phyloP scores from a whole-genome alignment of 2,797 vertebrate genomes.

The Lepus townsendii region DNA sequence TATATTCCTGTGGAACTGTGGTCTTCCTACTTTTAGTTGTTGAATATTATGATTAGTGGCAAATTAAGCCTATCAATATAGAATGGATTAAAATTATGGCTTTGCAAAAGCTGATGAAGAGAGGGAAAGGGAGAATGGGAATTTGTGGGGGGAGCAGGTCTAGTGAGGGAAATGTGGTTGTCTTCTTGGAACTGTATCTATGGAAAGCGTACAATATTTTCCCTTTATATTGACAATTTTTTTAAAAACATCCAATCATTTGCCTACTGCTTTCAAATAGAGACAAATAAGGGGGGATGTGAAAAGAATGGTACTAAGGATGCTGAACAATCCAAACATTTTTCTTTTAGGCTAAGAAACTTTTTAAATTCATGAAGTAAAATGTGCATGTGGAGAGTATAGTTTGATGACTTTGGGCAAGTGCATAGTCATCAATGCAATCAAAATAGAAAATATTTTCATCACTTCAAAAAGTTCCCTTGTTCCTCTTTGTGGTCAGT shows the following conservation, averaged over 20 bases:
- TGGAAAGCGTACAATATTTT: too few species aligned
- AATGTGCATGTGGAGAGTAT: not conserved
- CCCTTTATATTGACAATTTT: too few species aligned
- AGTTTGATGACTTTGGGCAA: not conserved
- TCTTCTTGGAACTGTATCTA: too few species aligned
- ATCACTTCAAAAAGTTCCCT: not conserved
- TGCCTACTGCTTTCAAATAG: not conserved
- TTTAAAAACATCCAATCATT: not conserved
- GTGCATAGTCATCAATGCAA: not conserved
- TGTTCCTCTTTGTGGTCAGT: not conserved
- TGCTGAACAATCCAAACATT: not conserved
- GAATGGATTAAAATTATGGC: too few species aligned
- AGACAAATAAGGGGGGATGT: not conserved
- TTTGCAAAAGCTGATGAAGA: too few species aligned
- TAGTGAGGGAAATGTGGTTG: too few species aligned
- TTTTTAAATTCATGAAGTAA: not conserved
- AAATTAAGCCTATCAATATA: too few species aligned
- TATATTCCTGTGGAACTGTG: too few species aligned
- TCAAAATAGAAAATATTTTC: not conserved
- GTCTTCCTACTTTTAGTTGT: too few species aligned
- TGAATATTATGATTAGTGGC: too few species aligned
- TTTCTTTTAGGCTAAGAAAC: not conserved
- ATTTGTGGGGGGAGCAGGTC: too few species aligned
- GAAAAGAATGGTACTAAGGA: not conserved
- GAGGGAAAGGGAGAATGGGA: too few species aligned